Base-by-base conservation (phyloP, 1,140 invertebrate species). In the Apolygus lucorum region DNA sequence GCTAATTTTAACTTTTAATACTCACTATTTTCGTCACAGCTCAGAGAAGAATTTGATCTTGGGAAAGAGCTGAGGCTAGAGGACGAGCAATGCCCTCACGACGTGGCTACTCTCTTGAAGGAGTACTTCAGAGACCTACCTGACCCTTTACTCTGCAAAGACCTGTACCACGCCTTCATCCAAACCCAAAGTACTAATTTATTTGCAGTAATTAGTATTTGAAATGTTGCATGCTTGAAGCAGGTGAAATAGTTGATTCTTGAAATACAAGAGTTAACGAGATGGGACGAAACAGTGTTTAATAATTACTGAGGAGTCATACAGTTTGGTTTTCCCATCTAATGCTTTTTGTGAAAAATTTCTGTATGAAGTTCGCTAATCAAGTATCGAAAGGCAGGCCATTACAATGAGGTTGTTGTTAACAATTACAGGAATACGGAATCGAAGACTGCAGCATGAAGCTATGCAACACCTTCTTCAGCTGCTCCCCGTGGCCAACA, bases 121-220 rank as follows among this genome's bases (percentile, higher is more conserved):
- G 94, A 97, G 78, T 96, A 90, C 80, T 88, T 97, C 72, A 83
- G 95, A 27, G 95, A 97, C 78, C 81, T 98, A 52, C 94, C 95
- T 0, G 94, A 98, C 77, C 92, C 95, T 1, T 81, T 98, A 22
- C 84, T 98, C 0, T 95, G 93, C 74, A 84, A 88, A 72, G 90
- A 93, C 76, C 83, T 97, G 0, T 96, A 96, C 77, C 84, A 87
- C 70, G 88, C 91, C 34, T 95, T 96, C 80, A 83, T 97, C 63
- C 87, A 91, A 75, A 95, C 93, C 25, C 91, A 95, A 83, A 91
- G 94, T 96, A 14, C 59, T n/a, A n/a, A n/a, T n/a, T n/a, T n/a
- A n/a, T n/a, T n/a, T n/a, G n/a, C n/a, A n/a, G n/a, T n/a, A n/a
- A n/a, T n/a, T n/a, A n/a, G n/a, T n/a, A n/a, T n/a, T n/a, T n/a